Percentiles rank a stretch among this genome's conserved stretches.
Conservation (phyloP, 1,140 invertebrate genomes). For the Melanaphis sacchari region DNA sequence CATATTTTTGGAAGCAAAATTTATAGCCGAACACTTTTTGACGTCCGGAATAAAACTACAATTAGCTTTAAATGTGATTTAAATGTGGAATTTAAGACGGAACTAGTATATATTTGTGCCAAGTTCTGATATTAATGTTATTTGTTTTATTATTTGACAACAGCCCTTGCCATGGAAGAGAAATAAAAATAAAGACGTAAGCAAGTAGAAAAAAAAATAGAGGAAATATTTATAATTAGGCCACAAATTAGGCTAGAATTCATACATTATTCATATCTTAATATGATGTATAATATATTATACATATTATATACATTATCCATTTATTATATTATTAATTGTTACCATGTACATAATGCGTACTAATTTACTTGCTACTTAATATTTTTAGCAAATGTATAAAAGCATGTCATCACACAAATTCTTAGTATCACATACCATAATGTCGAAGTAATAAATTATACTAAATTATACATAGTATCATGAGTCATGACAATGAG, state of each 20-base stretch:
- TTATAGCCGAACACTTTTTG: slow-evolving; percentile 18
- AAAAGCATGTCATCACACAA: slow-evolving; percentile 38
- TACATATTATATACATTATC: background rate
- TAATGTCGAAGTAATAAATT: background rate
- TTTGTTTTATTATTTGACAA: slow-evolving; percentile 51
- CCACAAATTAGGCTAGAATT: slow-evolving; percentile 46
- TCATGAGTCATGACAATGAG: background rate
- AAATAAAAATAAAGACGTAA: slow-evolving; percentile 58
- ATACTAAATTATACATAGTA: background rate
- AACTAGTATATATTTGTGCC: slow-evolving; percentile 4
- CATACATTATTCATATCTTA: slow-evolving; percentile 20
- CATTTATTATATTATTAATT: background rate
- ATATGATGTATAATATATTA: background rate
- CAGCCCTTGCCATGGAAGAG: slow-evolving; percentile 54
- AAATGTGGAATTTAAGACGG: slow-evolving; percentile 39
- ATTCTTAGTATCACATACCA: slow-evolving; percentile 17
- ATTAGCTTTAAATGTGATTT: slow-evolving; percentile 45
- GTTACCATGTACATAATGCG: background rate
- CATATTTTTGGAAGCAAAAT: slow-evolving; percentile 26
- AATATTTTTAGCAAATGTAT: slow-evolving; percentile 33
- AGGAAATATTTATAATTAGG: slow-evolving; percentile 33
- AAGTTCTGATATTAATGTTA: slow-evolving; percentile 36
- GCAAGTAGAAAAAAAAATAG: slow-evolving; percentile 44
- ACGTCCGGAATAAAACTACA: slow-evolving; percentile 32
- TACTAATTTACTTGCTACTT: slow-evolving; percentile 8